A percentile compares a stretch with the other conserved stretches of the same genome.
phyloP scores from a whole-genome alignment of 2,888 invertebrate species.

The Metopia argyrocephala region DNA sequence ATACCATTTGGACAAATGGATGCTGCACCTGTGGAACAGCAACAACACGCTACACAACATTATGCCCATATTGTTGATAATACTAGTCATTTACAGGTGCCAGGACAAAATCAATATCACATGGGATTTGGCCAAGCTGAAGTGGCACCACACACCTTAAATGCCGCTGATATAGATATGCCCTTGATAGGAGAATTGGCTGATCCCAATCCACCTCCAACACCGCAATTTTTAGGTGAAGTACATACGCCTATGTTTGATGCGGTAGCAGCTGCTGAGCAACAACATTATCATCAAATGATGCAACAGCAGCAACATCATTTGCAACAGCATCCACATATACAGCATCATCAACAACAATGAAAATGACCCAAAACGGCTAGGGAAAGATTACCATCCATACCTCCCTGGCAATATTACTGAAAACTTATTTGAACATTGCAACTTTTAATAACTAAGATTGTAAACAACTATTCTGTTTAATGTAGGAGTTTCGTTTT shows the following conservation, averaged over 20 bases:
- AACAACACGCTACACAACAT: conserved; percentile 66
- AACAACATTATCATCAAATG: conserved; percentile 73
- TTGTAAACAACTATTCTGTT: conserved; percentile 7
- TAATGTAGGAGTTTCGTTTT: conserved; percentile 34
- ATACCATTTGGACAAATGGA: conserved; percentile 76
- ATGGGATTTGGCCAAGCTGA: conserved; percentile 65
- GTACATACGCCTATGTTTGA: conserved; percentile 76
- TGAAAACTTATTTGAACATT: conserved; percentile 32
- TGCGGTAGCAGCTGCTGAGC: conserved; percentile 75
- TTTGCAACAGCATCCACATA: conserved; percentile 67
- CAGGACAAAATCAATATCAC: conserved; percentile 65
- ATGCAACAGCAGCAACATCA: conserved; percentile 67
- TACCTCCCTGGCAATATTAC: conserved; percentile 72
- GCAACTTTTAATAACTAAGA: too few relatives aligned
- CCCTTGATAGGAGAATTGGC: conserved; percentile 73
- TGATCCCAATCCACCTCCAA: conserved; percentile 74
- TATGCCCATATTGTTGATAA: conserved; percentile 68
- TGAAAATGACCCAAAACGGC: conserved; percentile 69
- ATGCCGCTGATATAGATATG: conserved; percentile 74
- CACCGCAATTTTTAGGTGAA: conserved; percentile 74
- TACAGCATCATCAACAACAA: conserved; percentile 68
- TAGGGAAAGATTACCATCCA: conserved; percentile 60
- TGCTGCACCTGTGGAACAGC: conserved; percentile 72
- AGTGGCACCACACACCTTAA: conserved; percentile 66
- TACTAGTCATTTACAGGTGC: conserved; percentile 60